Evolutionary conservation across 2,888 invertebrate genomes (phyloP), one percentile per base, ranked within the genome.

Genomic region (Lasioglossum malachurum): DNA sequence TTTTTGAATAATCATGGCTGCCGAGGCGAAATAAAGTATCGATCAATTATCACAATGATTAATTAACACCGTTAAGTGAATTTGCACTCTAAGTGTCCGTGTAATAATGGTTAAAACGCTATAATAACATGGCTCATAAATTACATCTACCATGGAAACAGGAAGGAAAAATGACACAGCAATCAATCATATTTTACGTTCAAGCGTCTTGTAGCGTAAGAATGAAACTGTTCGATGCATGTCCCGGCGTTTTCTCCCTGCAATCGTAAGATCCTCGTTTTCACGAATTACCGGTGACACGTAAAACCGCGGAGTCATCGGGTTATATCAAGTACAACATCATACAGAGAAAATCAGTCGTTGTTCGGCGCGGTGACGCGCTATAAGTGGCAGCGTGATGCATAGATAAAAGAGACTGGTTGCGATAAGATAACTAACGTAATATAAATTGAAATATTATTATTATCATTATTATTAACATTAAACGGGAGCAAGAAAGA

Each of bases 341-440:
- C 67, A 7, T 60, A 35, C 69, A 38, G 31, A 74, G 57, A 38
- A 35, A 71, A 74, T 38, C 79, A 72, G 23, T 69, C 44, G 46
- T 72, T n/a, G 44, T 35, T 72, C 71, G 14, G 19, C 14, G 27
- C 78, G 78, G 80, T 16, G 74, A 23, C 64, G 67, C 38, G 75
- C 12, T 19, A 41, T 38, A 72, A 78, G 31, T 60, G 23, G 41
- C 41, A 79, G 23, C 35, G 27, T 64, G 64, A 83, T 75, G 49
- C 27, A 77, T 35, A 35, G 31, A 1, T 38, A 49, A 38, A 46
- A 31, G 19, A 72, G 35, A 3, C 69, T 57, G 46, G n/a, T 35
- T 31, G 44, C 16, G 53, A 49, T 27, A 16, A 19, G 35, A 35
- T 67, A 8, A 67, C 67, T 7, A 35, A 23, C 4, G 8, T 35